Percentiles rank a stretch among this genome's conserved stretches.
These are phyloP conservation scores for Sarcophaga carnaria DNA, from an alignment of 2,888 invertebrate genomes.

Conservation along the genomic window DNA sequence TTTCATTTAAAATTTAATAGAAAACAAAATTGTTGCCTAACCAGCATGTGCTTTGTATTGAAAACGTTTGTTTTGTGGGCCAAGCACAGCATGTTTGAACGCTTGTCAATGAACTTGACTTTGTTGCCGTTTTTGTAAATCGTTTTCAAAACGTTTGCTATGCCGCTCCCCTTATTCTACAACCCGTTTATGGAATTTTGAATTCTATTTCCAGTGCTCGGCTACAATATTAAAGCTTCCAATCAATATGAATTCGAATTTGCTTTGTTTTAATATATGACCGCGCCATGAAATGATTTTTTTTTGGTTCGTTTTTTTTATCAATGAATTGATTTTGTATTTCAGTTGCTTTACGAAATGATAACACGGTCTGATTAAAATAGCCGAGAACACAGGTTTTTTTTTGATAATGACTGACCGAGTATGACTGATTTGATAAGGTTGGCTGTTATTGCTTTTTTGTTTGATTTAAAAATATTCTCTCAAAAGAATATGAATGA, in stretches of 20 bases:
- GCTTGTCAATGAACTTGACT: slow-evolving; percentile 66
- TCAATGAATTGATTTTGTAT: no score
- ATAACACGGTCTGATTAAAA: no score
- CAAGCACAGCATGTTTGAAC: neutral
- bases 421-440: no score
- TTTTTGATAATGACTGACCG: no score
- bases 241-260: neutral
- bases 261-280: slow-evolving; percentile 20
- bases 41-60: slow-evolving; percentile 55
- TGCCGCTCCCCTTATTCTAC: slow-evolving; percentile 7
- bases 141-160: neutral
- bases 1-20: no score
- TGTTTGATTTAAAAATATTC: no score
- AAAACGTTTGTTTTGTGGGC: neutral
- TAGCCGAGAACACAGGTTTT: no score
- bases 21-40: slow-evolving; percentile 36
- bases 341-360: no score
- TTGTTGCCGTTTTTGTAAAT: neutral
- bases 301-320: neutral
- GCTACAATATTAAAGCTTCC: no score
- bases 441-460: no score
- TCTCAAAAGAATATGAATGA: no score
- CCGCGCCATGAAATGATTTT: neutral
- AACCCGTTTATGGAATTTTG: neutral
- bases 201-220: no score